phyloP scores from a whole-genome alignment of 23 tunicate species.

The Phallusia fumigata region DNA sequence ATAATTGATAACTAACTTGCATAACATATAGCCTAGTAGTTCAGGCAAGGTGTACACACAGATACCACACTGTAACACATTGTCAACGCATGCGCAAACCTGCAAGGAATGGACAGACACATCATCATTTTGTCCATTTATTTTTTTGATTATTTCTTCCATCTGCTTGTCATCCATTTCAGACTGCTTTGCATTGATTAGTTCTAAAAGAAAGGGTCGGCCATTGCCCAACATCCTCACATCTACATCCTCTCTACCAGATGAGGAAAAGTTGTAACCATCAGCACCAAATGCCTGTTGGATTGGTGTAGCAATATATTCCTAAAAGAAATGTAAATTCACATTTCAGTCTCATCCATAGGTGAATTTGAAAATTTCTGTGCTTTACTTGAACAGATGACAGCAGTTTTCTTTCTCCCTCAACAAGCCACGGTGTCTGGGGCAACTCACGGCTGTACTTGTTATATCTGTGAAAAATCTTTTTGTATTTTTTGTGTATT shows the following conservation, averaged over 20 bases:
- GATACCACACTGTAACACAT: not conserved
- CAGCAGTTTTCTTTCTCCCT: conserved; percentile 58
- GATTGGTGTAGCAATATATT: conserved; percentile 61
- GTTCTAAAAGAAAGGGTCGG: conserved; percentile 86
- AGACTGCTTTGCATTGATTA: conserved; percentile 51
- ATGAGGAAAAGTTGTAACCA: conserved; percentile 59
- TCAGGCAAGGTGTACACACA: not conserved
- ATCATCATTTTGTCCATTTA: conserved; percentile 35
- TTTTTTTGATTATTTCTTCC: conserved; percentile 17
- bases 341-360: not conserved
- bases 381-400: conserved; percentile 50
- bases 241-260: conserved; percentile 97
- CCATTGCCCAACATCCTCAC: conserved; percentile 95
- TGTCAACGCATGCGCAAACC: conserved; percentile 24
- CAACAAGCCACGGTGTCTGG: conserved; percentile 95
- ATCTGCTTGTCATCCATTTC: conserved; percentile 1
- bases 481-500: no score
- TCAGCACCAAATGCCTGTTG: conserved; percentile 30
- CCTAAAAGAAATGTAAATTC: conserved; percentile 25
- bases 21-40: not conserved
- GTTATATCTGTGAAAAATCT: conserved; percentile 41
- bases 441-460: conserved; percentile 82
- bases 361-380: not conserved
- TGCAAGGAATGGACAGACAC: conserved; percentile 28
- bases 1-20: no score